These are phyloP conservation scores for Cydia pomonella DNA, from an alignment of 1,140 invertebrate species.

Conservation along the genomic window DNA sequence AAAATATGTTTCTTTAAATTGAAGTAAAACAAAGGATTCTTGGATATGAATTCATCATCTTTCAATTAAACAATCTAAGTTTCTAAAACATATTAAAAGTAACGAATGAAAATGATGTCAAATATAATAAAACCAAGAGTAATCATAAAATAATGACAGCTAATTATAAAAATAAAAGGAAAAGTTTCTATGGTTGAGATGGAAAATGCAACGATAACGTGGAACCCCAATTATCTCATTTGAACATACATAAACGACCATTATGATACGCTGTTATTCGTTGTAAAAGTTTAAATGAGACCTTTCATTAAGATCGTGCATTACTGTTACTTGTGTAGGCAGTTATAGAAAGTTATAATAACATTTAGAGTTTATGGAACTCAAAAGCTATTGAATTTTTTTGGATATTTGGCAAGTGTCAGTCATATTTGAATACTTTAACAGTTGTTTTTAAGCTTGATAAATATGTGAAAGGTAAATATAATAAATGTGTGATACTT, in stretches of 20 bases:
- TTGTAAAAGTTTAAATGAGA: not conserved
- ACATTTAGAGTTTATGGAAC: not conserved
- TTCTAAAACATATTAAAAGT: not conserved
- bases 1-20: no score
- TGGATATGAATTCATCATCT: not conserved
- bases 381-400: conserved; percentile 1
- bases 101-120: conserved; percentile 6
- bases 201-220: not conserved
- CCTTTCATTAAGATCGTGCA: not conserved
- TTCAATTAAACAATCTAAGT: not conserved
- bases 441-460: not conserved
- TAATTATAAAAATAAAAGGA: conserved; percentile 32
- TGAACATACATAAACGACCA: not conserved
- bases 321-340: conserved; percentile 6
- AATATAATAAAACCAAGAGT: conserved; percentile 21
- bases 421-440: conserved; percentile 1
- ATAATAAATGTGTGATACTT: no score
- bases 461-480: not conserved
- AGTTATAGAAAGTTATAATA: conserved; percentile 20
- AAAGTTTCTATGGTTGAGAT: conserved; percentile 10
- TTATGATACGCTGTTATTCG: conserved; percentile 7
- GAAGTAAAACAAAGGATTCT: no score
- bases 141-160: conserved; percentile 5
- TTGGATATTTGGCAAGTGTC: not conserved
- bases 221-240: not conserved